A percentile compares a stretch with the other conserved stretches of the same genome.
These are phyloP conservation scores for Eira barbara DNA, from an alignment of 2,113 vertebrate species.

Conservation along the genomic window DNA sequence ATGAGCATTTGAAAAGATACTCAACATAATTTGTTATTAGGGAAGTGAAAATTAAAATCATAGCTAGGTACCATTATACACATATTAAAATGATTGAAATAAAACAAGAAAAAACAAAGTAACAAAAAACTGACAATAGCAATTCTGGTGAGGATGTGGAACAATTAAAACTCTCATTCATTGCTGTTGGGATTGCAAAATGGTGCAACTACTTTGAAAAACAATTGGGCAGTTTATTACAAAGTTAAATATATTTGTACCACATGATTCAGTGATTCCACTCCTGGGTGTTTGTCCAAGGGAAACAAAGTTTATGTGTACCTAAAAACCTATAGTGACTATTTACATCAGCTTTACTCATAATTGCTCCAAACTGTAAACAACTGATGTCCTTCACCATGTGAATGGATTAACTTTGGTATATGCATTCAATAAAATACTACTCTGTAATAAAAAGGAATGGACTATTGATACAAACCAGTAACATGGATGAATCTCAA, in stretches of 20 bases:
- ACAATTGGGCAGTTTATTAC: not conserved
- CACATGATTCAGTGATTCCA: not conserved
- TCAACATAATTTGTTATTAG: not conserved
- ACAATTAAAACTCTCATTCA: not conserved
- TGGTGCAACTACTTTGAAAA: not conserved
- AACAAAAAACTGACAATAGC: not conserved
- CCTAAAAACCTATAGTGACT: not conserved
- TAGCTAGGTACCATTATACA: not conserved
- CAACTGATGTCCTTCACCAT: not conserved
- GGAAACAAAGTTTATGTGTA: not conserved
- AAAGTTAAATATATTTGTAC: not conserved
- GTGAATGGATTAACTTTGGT: not conserved
- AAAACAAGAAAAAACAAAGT: not conserved
- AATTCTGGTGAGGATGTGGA: not conserved
- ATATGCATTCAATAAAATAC: not conserved
- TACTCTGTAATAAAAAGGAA: not conserved
- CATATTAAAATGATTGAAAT: not conserved
- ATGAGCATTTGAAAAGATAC: not conserved
- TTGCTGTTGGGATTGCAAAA: not conserved
- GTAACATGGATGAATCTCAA: not conserved
- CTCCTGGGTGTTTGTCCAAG: not conserved
- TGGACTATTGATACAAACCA: not conserved
- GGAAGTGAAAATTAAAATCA: conserved; percentile 19
- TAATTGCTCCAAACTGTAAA: not conserved
- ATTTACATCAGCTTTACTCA: not conserved